phyloP scores from a whole-genome alignment of 2,113 vertebrate genomes.

The Rattus norvegicus region GRCr8 NC_086024.1:83667501-83668000 shows the following conservation, averaged over 20 bases:
- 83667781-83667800: background rate
- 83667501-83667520: background rate
- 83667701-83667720: background rate
- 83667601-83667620: background rate
- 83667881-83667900: background rate
- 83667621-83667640: slow-evolving; percentile 12
- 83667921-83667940: background rate
- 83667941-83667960: background rate
- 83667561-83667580: background rate
- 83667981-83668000: no score
- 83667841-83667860: background rate
- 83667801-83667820: background rate
- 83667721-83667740: background rate
- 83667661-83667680: background rate
- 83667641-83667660: background rate
- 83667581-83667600: slow-evolving; percentile 8
- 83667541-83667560: background rate
- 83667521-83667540: background rate
- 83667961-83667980: background rate
- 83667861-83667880: background rate
- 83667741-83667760: background rate
- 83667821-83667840: background rate
- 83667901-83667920: background rate
- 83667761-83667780: background rate
- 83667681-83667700: background rate